Base-by-base conservation (phyloP, 2,888 invertebrate genomes). In the Microctonus aethiopoides region DNA sequence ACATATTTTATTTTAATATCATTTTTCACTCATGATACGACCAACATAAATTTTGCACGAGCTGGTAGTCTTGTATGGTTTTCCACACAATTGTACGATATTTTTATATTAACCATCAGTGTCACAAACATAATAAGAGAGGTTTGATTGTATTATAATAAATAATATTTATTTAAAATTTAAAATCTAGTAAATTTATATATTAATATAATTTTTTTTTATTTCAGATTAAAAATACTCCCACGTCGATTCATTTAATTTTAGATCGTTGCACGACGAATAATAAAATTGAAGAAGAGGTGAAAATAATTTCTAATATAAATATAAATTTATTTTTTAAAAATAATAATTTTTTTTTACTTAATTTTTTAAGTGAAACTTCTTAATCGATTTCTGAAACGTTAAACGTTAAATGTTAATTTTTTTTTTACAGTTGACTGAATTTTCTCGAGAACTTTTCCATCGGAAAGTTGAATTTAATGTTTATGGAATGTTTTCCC, bases 371-470 rank as follows among this genome's bases (percentile, higher is more conserved):
- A n/a, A n/a, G n/a, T n/a, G n/a, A n/a, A n/a, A n/a, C n/a, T n/a
- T n/a, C n/a, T n/a, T n/a, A n/a, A n/a, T n/a, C n/a, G n/a, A n/a
- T n/a, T n/a, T n/a, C n/a, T n/a, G n/a, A n/a, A n/a, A n/a, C n/a
- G n/a, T n/a, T n/a, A n/a, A n/a, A n/a, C n/a, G n/a, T n/a, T n/a
- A n/a, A n/a, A n/a, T n/a, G n/a, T n/a, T n/a, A n/a, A n/a, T n/a
- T n/a, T n/a, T 24, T 22, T 13, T 10, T 13, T 60, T 16, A 13
- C 29, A 74, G 72, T 59, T 74, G 0, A 36, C 63, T 16, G 29
- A 59, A 54, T 74, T 74, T 54, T 68, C 63, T 6, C 52, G 68
- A 13, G 66, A 63, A 22, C 20, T 72, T 52, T 36, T 74, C 39
- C 67, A 68, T 32, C 68, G 59, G 4, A 66, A 68, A 34, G 52